phyloP scores from a whole-genome alignment of 2,113 vertebrate genomes.

The Barnardius zonarius region DNA sequence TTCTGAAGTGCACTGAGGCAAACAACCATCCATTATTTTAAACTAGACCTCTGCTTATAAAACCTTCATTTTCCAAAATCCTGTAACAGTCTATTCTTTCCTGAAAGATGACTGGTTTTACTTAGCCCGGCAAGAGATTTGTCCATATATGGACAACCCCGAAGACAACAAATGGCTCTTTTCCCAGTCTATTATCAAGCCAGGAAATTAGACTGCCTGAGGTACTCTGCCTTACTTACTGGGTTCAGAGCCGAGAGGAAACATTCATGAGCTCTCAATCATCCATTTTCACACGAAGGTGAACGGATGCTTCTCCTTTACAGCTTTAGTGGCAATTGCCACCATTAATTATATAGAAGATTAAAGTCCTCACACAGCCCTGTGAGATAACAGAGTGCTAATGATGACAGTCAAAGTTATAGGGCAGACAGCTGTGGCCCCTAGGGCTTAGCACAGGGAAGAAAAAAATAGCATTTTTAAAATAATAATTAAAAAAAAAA shows the following conservation, averaged over 20 bases:
- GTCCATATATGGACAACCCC: slow-evolving; percentile 58
- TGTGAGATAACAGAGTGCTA: not conserved
- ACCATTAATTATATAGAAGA: not conserved
- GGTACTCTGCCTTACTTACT: slow-evolving; percentile 37
- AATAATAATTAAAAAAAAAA: not conserved
- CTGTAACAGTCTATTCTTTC: slow-evolving; percentile 35
- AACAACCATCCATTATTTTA: not conserved
- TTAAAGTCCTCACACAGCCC: not conserved
- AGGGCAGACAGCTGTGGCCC: not conserved
- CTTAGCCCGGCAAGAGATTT: slow-evolving; percentile 18
- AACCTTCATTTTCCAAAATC: slow-evolving; percentile 9
- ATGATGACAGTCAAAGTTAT: not conserved
- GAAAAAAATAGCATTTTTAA: not conserved
- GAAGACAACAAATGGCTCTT: slow-evolving; percentile 61
- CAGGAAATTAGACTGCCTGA: slow-evolving; percentile 62
- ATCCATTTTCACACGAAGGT: slow-evolving; percentile 31
- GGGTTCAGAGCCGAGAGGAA: not conserved
- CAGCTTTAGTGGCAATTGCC: not conserved
- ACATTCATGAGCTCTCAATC: slow-evolving; percentile 5
- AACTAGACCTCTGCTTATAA: not conserved
- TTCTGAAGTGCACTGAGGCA: not conserved
- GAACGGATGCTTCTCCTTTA: slow-evolving; percentile 43
- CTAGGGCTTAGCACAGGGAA: accelerated
- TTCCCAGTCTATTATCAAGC: slow-evolving; percentile 64
- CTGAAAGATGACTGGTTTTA: slow-evolving; percentile 41